Percentiles rank a stretch among this genome's conserved stretches.
phyloP scores from a whole-genome alignment of 2,888 invertebrate genomes.

The Mycalesis mineus region DNA sequence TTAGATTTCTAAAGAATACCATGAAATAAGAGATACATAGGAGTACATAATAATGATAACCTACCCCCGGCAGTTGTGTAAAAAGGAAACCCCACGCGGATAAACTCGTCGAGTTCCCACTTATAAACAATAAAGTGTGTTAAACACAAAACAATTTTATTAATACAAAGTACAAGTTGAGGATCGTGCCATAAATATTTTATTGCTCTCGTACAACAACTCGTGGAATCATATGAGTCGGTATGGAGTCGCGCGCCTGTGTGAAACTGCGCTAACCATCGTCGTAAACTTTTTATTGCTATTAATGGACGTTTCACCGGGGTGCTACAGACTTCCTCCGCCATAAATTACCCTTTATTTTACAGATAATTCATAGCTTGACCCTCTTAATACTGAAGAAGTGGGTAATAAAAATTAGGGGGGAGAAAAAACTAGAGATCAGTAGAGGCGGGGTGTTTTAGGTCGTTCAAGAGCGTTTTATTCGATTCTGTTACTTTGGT shows the following conservation, averaged over 20 bases:
- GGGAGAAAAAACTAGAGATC: background rate
- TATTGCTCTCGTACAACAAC: slow-evolving; percentile 4
- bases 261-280: slow-evolving; percentile 1
- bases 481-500: no score
- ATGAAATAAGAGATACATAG: no score
- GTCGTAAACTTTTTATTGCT: slow-evolving; percentile 9
- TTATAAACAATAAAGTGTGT: background rate
- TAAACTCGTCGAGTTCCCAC: no score
- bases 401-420: slow-evolving; percentile 2
- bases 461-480: no score
- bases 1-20: no score
- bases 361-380: slow-evolving; percentile 4
- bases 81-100: no score
- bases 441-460: background rate
- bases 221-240: background rate
- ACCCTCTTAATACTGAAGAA: background rate
- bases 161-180: slow-evolving; percentile 8
- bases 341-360: slow-evolving; percentile 8
- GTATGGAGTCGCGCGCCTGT: background rate
- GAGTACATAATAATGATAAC: no score
- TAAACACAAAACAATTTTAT: slow-evolving; percentile 1
- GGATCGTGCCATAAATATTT: background rate
- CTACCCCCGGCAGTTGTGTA: no score
- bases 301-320: slow-evolving; percentile 7
- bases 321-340: background rate